A percentile compares a stretch with the other conserved stretches of the same genome.
Evolutionary conservation across 2,113 vertebrate species (phyloP).

Genomic region (Hepsetus odoe): DNA sequence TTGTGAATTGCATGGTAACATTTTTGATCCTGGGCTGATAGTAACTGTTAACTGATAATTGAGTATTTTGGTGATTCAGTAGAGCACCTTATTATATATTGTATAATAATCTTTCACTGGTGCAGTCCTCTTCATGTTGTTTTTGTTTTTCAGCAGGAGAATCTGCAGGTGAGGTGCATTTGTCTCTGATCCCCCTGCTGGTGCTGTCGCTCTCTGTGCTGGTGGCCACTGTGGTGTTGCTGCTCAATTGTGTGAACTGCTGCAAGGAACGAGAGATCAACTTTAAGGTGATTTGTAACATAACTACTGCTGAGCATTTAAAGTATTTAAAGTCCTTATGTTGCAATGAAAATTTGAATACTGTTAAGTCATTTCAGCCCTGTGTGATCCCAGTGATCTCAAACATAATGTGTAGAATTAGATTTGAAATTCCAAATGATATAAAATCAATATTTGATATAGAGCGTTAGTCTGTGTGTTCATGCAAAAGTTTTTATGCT

Average conservation of each 20-base stretch:
- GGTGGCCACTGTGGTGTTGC: constrained; percentile 79
- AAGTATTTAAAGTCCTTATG: background rate
- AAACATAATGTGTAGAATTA: too few species aligned
- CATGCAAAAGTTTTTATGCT: too few species aligned
- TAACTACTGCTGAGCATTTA: background rate
- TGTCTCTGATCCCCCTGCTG: constrained; percentile 73
- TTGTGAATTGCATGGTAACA: too few species aligned
- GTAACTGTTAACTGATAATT: background rate
- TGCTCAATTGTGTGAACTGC: constrained; percentile 91
- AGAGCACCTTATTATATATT: too few species aligned
- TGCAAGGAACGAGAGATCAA: constrained; percentile 96
- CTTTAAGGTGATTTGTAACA: constrained; percentile 87
- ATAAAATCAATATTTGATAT: too few species aligned
- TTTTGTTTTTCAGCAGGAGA: constrained; percentile 56
- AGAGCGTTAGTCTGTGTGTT: too few species aligned
- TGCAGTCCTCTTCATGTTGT: constrained; percentile 46
- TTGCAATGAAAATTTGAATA: background rate
- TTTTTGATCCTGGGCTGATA: background rate
- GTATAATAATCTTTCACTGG: background rate
- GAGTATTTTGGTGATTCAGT: too few species aligned
- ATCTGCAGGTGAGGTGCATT: constrained; percentile 41
- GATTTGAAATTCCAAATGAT: too few species aligned
- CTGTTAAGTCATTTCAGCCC: too few species aligned
- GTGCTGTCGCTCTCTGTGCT: constrained; percentile 82
- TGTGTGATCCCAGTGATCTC: too few species aligned